Evolutionary conservation across 2,797 vertebrate genomes (phyloP), one percentile per base, ranked within the genome.

Genomic region (Myripristis murdjan): DNA sequence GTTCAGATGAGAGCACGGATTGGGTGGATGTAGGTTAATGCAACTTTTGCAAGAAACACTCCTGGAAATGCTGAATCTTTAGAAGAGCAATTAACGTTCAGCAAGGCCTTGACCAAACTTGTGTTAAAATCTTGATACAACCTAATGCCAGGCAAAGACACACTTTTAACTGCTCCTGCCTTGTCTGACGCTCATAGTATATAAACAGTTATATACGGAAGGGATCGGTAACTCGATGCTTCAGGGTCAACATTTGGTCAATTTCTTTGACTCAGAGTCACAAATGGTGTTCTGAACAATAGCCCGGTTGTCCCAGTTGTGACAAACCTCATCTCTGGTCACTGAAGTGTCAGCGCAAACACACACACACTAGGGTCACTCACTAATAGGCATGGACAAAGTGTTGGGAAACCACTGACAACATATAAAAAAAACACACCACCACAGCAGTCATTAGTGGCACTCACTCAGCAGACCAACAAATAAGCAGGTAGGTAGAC

Each of bases 401-500:
- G 80, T 84, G 71, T 83, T 63, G 73, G 83, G 74, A 82, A 91
- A 87, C 88, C 90, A 86, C 79, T 77, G 70, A 87, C 80, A 84
- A 82, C 84, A 88, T 84, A 83, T 77, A 78, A 82, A 31, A 31
- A 31, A 88, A 74, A 84, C 73, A 86, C 70, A 78, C 75, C 74
- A 70, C 77, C 57, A 44, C 46, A 65, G 56, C 75, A 66, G 70
- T 62, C 35, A 46, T 73, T 58, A 64, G 70, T 31, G 39, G 75
- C 77, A 79, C 64, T 79, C 78, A 86, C 49, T 75, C 79, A 88
- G 77, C 83, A 83, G 82, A 79, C 87, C 88, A 87, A 87, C 62
- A 90, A 93, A 93, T 91, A 81, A 89, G 90, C 78, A 85, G 77
- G 88, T 91, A 85, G 91, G 87, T 87, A 88, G 70, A 92, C 89